phyloP scores from a whole-genome alignment of 2,113 vertebrate species.

The Pelmatolapia mariae region DNA sequence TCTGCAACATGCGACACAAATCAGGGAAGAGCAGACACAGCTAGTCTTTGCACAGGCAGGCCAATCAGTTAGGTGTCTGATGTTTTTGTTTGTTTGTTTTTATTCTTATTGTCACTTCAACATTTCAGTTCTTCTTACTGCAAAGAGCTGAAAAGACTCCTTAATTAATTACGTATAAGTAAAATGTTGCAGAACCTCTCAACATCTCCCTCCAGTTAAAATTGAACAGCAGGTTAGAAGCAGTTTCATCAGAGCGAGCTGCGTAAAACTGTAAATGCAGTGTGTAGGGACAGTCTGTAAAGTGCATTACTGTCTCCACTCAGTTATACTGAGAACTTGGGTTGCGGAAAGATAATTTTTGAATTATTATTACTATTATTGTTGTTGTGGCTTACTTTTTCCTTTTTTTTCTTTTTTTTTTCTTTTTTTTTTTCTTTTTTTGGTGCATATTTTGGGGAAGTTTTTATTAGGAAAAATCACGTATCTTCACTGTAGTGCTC shows the following conservation, averaged over 20 bases:
- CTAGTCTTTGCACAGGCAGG: not conserved
- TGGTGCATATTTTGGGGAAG: not conserved
- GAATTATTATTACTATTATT: not conserved
- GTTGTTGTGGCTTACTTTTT: not conserved
- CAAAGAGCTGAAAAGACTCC: not conserved
- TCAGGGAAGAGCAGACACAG: not conserved
- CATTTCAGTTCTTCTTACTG: not conserved
- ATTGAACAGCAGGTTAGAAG: not conserved
- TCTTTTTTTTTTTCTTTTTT: not conserved
- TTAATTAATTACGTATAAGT: not conserved
- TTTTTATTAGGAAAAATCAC: not conserved
- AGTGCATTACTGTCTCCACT: not conserved
- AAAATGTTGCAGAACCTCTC: not conserved
- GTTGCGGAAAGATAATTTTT: not conserved
- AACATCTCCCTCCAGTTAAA: not conserved
- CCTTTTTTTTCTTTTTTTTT: accelerated
- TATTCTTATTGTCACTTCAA: not conserved
- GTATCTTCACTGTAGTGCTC: not conserved
- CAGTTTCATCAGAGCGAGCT: not conserved
- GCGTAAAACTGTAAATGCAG: not conserved
- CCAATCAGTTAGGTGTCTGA: not conserved
- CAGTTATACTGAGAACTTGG: not conserved
- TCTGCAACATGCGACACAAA: not conserved
- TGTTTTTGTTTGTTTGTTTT: not conserved
- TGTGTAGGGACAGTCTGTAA: not conserved